Evolutionary conservation across 2,113 vertebrate genomes (phyloP).

Genomic region (Elanoides forficatus): DNA sequence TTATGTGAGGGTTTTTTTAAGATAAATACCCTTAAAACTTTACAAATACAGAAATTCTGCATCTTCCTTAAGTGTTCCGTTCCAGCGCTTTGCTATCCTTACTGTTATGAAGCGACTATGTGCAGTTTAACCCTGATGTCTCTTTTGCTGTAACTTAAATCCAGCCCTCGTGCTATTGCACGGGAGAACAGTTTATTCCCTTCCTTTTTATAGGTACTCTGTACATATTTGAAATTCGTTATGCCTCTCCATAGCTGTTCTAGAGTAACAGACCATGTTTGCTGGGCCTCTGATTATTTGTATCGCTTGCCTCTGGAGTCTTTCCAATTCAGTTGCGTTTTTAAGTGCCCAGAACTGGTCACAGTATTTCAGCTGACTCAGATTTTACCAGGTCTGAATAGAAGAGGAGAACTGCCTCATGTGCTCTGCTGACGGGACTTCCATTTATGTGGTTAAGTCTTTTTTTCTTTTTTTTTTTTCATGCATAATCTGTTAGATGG

Average conservation of each 20-base stretch:
- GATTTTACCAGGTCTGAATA: neutral
- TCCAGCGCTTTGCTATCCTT: neutral
- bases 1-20: fast-evolving
- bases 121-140: neutral
- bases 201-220: neutral
- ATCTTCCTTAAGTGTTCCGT: neutral
- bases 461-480: neutral
- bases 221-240: neutral
- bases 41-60: neutral
- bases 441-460: neutral
- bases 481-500: neutral
- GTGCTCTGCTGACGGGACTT: neutral
- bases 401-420: neutral
- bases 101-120: neutral
- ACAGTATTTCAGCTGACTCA: neutral
- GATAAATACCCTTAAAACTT: neutral
- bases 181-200: neutral
- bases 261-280: neutral
- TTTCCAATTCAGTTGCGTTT: neutral
- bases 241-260: neutral
- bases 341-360: neutral
- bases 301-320: neutral
- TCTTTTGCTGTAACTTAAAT: neutral
- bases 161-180: neutral
- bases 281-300: neutral